A percentile compares a stretch with the other conserved stretches of the same genome.
These are phyloP conservation scores for Scrobipalpa costella DNA, from an alignment of 2,888 invertebrate species.

Conservation along the genomic window DNA sequence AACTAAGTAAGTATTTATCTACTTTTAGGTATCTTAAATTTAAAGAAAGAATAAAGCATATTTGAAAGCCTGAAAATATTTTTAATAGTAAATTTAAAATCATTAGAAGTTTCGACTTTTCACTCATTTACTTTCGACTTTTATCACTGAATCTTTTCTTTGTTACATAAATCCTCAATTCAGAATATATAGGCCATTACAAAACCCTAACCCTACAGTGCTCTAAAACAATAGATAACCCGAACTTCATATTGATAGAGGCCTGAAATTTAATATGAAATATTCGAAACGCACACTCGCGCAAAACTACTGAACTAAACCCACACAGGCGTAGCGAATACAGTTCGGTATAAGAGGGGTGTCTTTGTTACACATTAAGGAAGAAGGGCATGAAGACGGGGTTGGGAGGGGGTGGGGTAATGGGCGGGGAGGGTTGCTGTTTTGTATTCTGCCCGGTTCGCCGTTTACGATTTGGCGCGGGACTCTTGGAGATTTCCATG, in stretches of 20 bases:
- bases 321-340: constrained; percentile 50
- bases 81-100: background rate
- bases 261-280: constrained; percentile 78
- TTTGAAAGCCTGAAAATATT: background rate
- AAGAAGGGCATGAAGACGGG: constrained; percentile 75
- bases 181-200: constrained; percentile 20
- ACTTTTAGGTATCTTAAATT: no score
- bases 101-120: no score
- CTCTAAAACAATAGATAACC: constrained; percentile 63
- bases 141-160: background rate
- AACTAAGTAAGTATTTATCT: no score
- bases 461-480: constrained; percentile 78
- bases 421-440: constrained; percentile 54
- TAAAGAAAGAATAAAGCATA: no score
- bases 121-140: no score
- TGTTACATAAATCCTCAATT: background rate
- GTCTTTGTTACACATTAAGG: constrained; percentile 81
- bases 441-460: constrained; percentile 75
- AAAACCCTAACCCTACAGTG: background rate
- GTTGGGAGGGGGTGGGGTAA: constrained; percentile 39
- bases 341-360: constrained; percentile 74
- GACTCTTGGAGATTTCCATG: constrained; percentile 75
- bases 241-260: constrained; percentile 67
- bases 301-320: constrained; percentile 44
- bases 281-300: constrained; percentile 62